Base-by-base conservation (phyloP, 2,113 vertebrate genomes). In the Theropithecus gelada region DNA sequence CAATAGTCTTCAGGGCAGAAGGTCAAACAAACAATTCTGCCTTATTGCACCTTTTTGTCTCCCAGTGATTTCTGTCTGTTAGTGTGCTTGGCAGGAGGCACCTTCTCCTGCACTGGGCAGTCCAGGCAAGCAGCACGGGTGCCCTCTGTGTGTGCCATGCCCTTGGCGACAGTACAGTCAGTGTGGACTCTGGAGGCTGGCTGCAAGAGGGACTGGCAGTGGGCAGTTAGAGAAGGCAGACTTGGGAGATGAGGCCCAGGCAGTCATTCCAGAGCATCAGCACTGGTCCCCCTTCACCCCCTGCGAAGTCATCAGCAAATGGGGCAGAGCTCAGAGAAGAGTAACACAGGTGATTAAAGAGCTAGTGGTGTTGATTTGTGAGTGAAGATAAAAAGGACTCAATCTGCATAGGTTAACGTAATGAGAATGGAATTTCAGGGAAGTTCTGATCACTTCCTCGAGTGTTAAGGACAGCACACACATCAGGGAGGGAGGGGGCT, bases 1-100 rank as follows among this genome's bases (percentile, higher is more conserved):
- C 96, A 76, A 43, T 97, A 32, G 79, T 86, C 68, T 96, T 78
- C 68, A 30, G 92, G 61, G 61, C 52, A 72, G 75, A 93, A 97
- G 90, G 55, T 96, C 84, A 55, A 22, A 88, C 91, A 83, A 91
- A 59, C 93, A 93, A 40, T 76, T 86, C 90, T 3, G 0, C 45
- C 48, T 80, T 55, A 80, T 82, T 61, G n/a, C 2, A 2, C 43
- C 89, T 91, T 40, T 83, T 45, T 73, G 73, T 93, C 79, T 93
- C 80, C 32, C n/a, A 13, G 64, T 57, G 25, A 73, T n/a, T 48
- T 82, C 61, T 86, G 32, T 25, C 32, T 61, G 50, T 72, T 32
- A 43, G 82, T 52, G 94, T 1, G 0, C 14, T 27, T 48, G 22
- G 59, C 40, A 4, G 8, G 3, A n/a, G 57, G 38, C 50, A 17